Base-by-base conservation (phyloP, 2,888 invertebrate species). In the Trimorus sp. region DNA sequence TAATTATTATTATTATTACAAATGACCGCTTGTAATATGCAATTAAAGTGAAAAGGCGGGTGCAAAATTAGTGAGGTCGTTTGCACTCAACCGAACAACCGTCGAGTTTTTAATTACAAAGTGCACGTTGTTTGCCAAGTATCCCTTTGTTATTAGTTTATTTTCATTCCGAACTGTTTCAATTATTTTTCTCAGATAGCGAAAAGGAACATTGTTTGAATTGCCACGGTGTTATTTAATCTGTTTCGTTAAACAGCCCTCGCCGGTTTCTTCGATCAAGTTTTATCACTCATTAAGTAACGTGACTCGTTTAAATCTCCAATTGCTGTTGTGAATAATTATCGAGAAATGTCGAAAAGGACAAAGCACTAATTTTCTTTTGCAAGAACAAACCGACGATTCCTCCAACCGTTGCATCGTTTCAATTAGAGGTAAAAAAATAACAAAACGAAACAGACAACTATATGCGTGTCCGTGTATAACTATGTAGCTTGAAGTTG, bases 121-220 rank as follows among this genome's bases (percentile, higher is more conserved):
- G 45, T 42, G 26, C 45, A 66, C 36, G n/a, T 56, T 68, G 14
- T 56, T 68, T 36, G 36, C 36, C n/a, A 51, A 53, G 42, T 68
- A 56, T 36, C 56, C 45, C 48, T 68, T 66, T 66, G 65, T 66
- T 54, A 48, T 56, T 56, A 69, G 49, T 69, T 59, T 56, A 48
- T 56, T 59, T 49, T 59, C 26, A 58, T 15, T 59, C 49, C 12
- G 38, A 37, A 69, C 59, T 58, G 49, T 69, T 59, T 49, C 14
- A 69, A 69, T 69, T 68, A 48, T 68, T 45, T 56, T 56, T 48
- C 66, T 66, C 16, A 36, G 68, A 68, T 68, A 66, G 36, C 26
- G 56, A n/a, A 58, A 68, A 58, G 37, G 16, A n/a, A 54, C 54
- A 66, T 54, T 66, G 53, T 65, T 53, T 26, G 38, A 36, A n/a